Evolutionary conservation across 2,888 invertebrate species (phyloP), one percentile per base, ranked within the genome.

Genomic region (Tetropium fuscum): DNA sequence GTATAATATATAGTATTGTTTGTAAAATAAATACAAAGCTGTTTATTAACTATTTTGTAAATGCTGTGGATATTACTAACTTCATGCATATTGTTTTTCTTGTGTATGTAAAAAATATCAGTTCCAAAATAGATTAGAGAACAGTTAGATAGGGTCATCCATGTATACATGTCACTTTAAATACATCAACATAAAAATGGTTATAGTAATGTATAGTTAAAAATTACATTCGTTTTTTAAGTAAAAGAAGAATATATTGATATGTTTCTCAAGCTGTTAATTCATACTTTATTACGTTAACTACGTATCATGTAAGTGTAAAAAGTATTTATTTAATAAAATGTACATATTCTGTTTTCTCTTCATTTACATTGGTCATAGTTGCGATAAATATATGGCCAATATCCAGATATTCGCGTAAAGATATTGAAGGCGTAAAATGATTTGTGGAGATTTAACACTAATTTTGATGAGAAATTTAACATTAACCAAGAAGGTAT

Each of bases 301-400:
- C 66, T 70, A 74, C 74, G 69, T 74, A 73, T 73, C 69, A 70
- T 74, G 71, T 78, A 75, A 73, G 75, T 78, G 78, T 78, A 76
- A 72, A 78, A 80, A 78, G 73, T 78, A 78, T 78, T 78, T 77
- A 77, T 79, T 78, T 79, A 79, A 79, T 77, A 79, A 78, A 78
- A 77, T 71, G 72, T 73, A 73, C 69, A 73, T 67, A 71, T 57
- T 61, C 38, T 41, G 15, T 20, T 27, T 11, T 41, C 11, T 38
- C 55, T 58, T 48, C n/a, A 11, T 20, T 40, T 20, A 18, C 5
- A n/a, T 20, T 40, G 2, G 20, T 27, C 2, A 27, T 27, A n/a
- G 2, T 27, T 10, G n/a, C 10, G 5, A 5, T 5, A 27, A 5
- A 2, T 27, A 27, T 4, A 27, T 27, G 8, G 27, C n/a, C n/a